These are phyloP conservation scores for Diabrotica virgifera DNA, from an alignment of 1,140 invertebrate genomes.

Conservation along the genomic window DNA sequence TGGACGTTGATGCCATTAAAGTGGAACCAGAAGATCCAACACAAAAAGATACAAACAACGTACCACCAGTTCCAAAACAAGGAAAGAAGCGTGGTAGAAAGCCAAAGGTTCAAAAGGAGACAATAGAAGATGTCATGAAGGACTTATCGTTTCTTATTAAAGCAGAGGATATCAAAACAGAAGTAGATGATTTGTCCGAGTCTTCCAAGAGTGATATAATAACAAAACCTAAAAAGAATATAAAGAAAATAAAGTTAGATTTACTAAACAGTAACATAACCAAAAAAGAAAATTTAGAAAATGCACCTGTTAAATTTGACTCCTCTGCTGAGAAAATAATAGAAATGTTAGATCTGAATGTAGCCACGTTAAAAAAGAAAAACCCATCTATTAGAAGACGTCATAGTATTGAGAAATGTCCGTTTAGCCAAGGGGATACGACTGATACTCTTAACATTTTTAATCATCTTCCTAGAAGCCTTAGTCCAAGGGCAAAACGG, in stretches of 20 bases:
- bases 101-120: slow-evolving; percentile 20
- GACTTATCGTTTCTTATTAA: slow-evolving; percentile 38
- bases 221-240: slow-evolving; percentile 30
- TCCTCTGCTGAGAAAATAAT: slow-evolving; percentile 39
- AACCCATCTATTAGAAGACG: slow-evolving; percentile 34
- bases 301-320: slow-evolving; percentile 35
- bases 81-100: slow-evolving; percentile 12
- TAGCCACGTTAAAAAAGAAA: slow-evolving; percentile 36
- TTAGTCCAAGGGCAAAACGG: slow-evolving; percentile 34
- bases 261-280: slow-evolving; percentile 31
- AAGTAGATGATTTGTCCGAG: slow-evolving; percentile 33
- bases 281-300: slow-evolving; percentile 44
- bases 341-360: slow-evolving; percentile 45
- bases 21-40: slow-evolving; percentile 15
- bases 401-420: slow-evolving; percentile 47
- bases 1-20: slow-evolving; percentile 27
- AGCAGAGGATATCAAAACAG: slow-evolving; percentile 35
- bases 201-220: slow-evolving; percentile 27
- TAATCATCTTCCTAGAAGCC: slow-evolving; percentile 34
- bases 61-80: slow-evolving; percentile 12
- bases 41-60: slow-evolving; percentile 15
- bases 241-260: slow-evolving; percentile 35
- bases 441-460: slow-evolving; percentile 28
- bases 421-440: slow-evolving; percentile 27
- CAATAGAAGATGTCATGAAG: slow-evolving; percentile 41